Base-by-base conservation (phyloP, 1,140 invertebrate species). In the Calephelis virginiensis region DNA sequence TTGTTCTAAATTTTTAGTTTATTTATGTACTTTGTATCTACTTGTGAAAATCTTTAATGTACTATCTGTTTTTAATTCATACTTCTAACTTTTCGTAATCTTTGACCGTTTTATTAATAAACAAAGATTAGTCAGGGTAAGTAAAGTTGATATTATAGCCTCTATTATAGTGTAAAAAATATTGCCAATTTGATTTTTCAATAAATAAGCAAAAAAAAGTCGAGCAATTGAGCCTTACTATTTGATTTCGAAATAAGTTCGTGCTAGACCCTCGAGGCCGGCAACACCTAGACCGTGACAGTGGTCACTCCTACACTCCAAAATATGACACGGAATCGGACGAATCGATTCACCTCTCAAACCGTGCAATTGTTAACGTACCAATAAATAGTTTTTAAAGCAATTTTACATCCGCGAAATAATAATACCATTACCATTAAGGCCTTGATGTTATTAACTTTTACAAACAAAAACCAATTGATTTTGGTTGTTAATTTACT, bases 321-420 rank as follows among this genome's bases (percentile, higher is more conserved):
- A 61, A 62, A 67, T 70, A 73, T 63, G 73, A 75, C 73, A 73
- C 73, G 76, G 61, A 61, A 66, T 70, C 67, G 67, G 72, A 69
- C 68, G 68, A 85, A 83, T 85, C 78, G 74, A 86, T 86, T 85
- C 73, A 73, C 72, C 70, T 67, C 69, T 56, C 71, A 75, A 72
- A 74, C 78, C 71, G 68, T 70, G 69, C 77, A 71, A 68, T 72
- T 63, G 64, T 66, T 70, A 73, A 76, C 61, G 13, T 69, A 65
- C 67, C 74, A 73, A 71, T 69, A 73, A 76, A 76, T 73, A 63
- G 50, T 59, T 72, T 73, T 68, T 64, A 67, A 63, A 63, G 63
- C 59, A 70, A 62, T 72, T 37, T 72, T 45, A 66, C 62, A 71
- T 66, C 70, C 70, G 70, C 70, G 60, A 72, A 69, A 68, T 72